A percentile compares a stretch with the other conserved stretches of the same genome.
Evolutionary conservation across 1,140 invertebrate genomes (phyloP).

Genomic region (Hermatobates lingyangjiaoensis): DNA sequence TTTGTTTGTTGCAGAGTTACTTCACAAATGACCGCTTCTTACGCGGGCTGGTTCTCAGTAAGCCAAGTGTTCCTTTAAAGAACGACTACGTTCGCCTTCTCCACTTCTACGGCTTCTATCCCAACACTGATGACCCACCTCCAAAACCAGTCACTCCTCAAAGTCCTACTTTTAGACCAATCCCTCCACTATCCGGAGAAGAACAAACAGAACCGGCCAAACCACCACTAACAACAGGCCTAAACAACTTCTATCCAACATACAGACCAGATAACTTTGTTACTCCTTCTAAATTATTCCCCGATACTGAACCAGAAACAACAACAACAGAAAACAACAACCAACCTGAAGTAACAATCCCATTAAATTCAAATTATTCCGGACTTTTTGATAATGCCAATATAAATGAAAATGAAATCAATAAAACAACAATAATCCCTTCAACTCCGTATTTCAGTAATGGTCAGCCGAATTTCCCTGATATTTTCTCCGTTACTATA

Average conservation of each 20-base stretch:
- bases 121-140: slow-evolving; percentile 11
- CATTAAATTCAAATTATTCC: too few relatives aligned
- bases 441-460: too few relatives aligned
- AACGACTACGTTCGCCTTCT: slow-evolving; percentile 46
- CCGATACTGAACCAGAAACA: too few relatives aligned
- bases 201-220: not conserved
- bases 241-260: not conserved
- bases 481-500: too few relatives aligned
- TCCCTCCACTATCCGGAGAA: not conserved
- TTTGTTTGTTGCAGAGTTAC: slow-evolving; percentile 43
- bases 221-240: not conserved
- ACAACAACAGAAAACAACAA: too few relatives aligned
- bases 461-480: too few relatives aligned
- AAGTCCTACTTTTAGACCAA: not conserved
- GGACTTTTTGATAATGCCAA: too few relatives aligned
- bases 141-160: not conserved
- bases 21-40: slow-evolving; percentile 59
- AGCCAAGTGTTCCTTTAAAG: slow-evolving; percentile 48
- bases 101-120: slow-evolving; percentile 56
- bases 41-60: slow-evolving; percentile 52
- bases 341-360: too few relatives aligned
- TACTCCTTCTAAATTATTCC: not conserved
- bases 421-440: too few relatives aligned
- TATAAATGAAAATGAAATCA: too few relatives aligned
- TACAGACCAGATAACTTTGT: not conserved